Evolutionary conservation across 1,140 invertebrate species (phyloP).

Genomic region (Oedothorax gibbosus): DNA sequence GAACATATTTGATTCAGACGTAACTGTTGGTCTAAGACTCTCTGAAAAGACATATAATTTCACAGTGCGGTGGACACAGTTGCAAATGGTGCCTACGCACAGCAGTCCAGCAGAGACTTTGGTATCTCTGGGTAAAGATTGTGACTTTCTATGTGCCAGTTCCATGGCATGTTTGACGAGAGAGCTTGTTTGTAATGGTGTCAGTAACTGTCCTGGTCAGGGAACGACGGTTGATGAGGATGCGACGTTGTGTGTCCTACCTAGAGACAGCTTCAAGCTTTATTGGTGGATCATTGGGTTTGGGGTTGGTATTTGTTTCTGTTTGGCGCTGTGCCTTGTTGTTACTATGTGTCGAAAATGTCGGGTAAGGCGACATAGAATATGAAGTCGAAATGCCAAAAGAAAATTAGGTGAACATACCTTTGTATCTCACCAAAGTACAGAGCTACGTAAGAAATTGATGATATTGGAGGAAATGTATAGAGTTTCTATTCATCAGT

Average conservation of each 20-base stretch:
- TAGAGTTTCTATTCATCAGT: no score
- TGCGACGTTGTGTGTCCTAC: constrained; percentile 21
- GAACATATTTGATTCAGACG: constrained; percentile 38
- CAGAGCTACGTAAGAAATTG: no score
- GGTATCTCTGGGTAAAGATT: constrained; percentile 64
- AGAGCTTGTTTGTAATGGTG: constrained; percentile 85
- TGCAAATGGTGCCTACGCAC: constrained; percentile 60
- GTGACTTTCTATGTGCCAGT: constrained; percentile 85
- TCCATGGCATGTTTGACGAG: constrained; percentile 84
- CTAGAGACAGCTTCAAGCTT: constrained; percentile 47
- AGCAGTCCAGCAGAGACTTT: constrained; percentile 45
- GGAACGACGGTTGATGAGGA: constrained; percentile 49
- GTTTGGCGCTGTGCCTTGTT: constrained; percentile 42
- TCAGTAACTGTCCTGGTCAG: constrained; percentile 82
- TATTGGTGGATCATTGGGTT: constrained; percentile 60
- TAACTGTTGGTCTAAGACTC: constrained; percentile 25
- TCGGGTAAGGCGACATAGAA: constrained; percentile 43
- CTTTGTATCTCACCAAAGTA: no score
- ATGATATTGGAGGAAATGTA: no score
- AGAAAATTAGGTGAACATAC: background rate
- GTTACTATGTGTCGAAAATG: constrained; percentile 47
- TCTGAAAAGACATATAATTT: constrained; percentile 54
- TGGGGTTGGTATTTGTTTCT: constrained; percentile 35
- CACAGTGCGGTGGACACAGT: constrained; percentile 61
- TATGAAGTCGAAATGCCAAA: constrained; percentile 18